A percentile compares a stretch with the other conserved stretches of the same genome.
Conservation (phyloP, 2,113 vertebrate species). For the Ochotona curzoniae region DNA sequence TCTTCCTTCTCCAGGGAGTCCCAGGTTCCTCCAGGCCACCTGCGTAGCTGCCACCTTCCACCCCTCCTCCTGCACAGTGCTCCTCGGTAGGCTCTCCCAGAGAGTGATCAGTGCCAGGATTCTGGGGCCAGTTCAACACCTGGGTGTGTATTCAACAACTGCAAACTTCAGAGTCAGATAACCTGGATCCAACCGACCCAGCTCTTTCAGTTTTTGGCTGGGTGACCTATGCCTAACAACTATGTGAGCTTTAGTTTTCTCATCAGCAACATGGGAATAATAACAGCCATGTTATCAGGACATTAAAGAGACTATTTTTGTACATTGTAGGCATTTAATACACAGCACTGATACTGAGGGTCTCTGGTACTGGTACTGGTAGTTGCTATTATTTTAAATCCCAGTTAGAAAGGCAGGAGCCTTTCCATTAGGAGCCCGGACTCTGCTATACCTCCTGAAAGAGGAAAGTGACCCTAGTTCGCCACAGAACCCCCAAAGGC, state of each 20-base stretch:
- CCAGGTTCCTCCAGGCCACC: neutral
- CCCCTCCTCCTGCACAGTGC: neutral
- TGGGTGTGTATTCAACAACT: neutral
- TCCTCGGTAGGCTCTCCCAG: no score
- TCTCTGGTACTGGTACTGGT: no score
- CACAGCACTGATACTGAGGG: neutral
- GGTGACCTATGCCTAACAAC: neutral
- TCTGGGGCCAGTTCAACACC: neutral
- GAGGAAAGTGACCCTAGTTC: neutral
- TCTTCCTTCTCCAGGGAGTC: neutral
- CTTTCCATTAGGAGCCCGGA: neutral
- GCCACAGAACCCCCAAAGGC: neutral
- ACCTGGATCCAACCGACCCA: neutral
- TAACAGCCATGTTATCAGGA: neutral
- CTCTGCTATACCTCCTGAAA: neutral
- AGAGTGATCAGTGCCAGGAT: fast-evolving
- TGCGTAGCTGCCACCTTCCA: no score
- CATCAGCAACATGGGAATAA: neutral
- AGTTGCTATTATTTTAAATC: neutral
- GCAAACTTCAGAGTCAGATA: neutral
- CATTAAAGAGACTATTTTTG: neutral
- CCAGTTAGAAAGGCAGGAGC: neutral
- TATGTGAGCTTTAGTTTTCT: neutral
- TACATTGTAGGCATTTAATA: neutral
- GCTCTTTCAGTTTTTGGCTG: neutral